A percentile compares a stretch with the other conserved stretches of the same genome.
Evolutionary conservation across 2,888 invertebrate genomes (phyloP).

Genomic region (Cryptocheilus praepositus): DNA sequence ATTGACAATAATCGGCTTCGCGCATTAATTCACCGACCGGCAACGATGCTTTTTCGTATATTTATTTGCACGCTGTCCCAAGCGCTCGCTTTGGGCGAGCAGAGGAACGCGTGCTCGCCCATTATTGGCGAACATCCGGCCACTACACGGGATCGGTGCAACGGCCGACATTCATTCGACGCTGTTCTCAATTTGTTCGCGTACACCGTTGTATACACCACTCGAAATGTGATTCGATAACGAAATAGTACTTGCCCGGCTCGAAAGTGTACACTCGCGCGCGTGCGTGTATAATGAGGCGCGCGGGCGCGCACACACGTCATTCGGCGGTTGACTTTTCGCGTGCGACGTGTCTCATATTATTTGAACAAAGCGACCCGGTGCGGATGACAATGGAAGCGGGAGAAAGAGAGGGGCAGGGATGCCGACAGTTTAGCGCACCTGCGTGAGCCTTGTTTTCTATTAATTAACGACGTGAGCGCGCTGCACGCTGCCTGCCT

Average conservation of each 20-base stretch:
- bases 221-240: constrained; percentile 49
- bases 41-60: too few species aligned
- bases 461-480: constrained; percentile 22
- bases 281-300: too few species aligned
- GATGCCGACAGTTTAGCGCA: constrained; percentile 15
- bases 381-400: background rate
- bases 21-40: too few species aligned
- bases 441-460: constrained; percentile 19
- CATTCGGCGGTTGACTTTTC: constrained; percentile 34
- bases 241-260: constrained; percentile 37
- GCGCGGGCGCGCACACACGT: too few species aligned
- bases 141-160: constrained; percentile 5
- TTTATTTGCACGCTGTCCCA: background rate
- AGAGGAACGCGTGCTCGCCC: background rate
- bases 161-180: constrained; percentile 18
- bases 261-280: too few species aligned
- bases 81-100: background rate
- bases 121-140: background rate
- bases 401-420: background rate
- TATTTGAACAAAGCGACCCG: constrained; percentile 21
- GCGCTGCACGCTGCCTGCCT: too few species aligned
- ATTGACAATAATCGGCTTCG: too few species aligned
- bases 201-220: constrained; percentile 17
- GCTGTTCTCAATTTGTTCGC: constrained; percentile 34
- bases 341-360: constrained; percentile 28